Base-by-base conservation (phyloP, 2,888 invertebrate species). In the Amitus sp. region DNA sequence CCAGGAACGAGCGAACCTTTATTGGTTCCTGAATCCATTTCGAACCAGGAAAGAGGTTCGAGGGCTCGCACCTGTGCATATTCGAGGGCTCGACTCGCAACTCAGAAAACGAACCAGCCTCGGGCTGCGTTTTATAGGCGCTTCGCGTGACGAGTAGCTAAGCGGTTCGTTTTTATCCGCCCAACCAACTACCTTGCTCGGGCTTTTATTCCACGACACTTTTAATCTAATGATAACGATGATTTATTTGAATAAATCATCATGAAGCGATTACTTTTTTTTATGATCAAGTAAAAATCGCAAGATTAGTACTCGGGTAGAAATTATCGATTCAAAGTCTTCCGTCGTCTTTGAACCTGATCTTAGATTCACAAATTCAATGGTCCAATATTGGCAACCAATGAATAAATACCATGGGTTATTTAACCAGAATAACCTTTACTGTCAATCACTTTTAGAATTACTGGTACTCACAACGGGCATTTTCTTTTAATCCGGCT, bases 91-190 rank as follows among this genome's bases (percentile, higher is more conserved):
- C 17, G 33, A 27, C 39, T 27, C 45, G 27, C 34, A 20, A 40
- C 51, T 19, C 12, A 23, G 37, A 47, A 15, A 43, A 20, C 23
- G 18, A 47, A 18, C 42, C 30, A 43, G 59, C 64, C 66, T 40
- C 52, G 46, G 68, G 61, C 49, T 9, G 39, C 40, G 49, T 61
- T 68, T 66, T 65, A 66, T 61, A 57, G 59, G 56, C 48, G 62
- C 54, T 34, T 66, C 56, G 65, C 66, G 68, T 68, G 66, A 66
- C 66, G 58, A 51, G 60, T 62, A 59, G 40, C 65, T 62, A 68
- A 68, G 63, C 58, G 65, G 47, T 60, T 64, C 47, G 58, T 13
- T 58, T 64, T 62, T 48, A 62, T 61, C 59, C 57, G 43, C 45
- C 43, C 27, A 28, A 45, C 42, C 34, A 45, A 30, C 15, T 47